Base-by-base conservation (phyloP, 2,797 vertebrate genomes). In the Rhinoraja longicauda region DNA sequence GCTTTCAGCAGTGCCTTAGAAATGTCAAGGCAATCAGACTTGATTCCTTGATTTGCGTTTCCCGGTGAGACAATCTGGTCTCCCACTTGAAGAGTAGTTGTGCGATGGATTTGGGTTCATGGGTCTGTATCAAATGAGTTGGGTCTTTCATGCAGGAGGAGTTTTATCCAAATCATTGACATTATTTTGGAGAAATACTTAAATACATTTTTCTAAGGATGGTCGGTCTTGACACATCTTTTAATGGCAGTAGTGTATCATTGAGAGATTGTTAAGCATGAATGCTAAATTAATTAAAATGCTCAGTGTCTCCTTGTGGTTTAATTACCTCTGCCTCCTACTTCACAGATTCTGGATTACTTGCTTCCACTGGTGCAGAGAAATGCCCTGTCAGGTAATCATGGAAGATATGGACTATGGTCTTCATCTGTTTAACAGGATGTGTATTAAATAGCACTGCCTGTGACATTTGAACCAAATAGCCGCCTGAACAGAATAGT, bases 211-310 rank as follows among this genome's bases (percentile, higher is more conserved):
- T 19, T 86, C 2, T 2, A 19, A 32, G 62, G 62, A 86, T n/a
- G 57, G 26, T 57, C 86, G 82, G 15, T 62, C 29, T 15, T 86
- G 82, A 64, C 5, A 15, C 29, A 86, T 86, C 15, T 67, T 8
- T 88, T 36, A 88, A 88, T 67, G n/a, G 84, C n/a, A 88, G 84
- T 36, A 64, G 62, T 36, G 59, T 67, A 88, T 88, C 15, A 67
- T 88, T 62, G 17, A 36, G 59, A 64, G 84, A 88, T 88, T 62
- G 32, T 67, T 67, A 32, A 67, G n/a, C 84, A 36, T 88, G 84
- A 88, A 67, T 36, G 64, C 15, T 64, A 62, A 88, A 62, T 32
- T 67, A 88, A 88, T 88, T 67, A 67, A 88, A 36, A 32, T 36
- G 17, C 17, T 88, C 84, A 36, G 62, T n/a, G 64, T 88, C 59